phyloP scores from a whole-genome alignment of 1,140 invertebrate species.

The Diorhabda sublineata region DNA sequence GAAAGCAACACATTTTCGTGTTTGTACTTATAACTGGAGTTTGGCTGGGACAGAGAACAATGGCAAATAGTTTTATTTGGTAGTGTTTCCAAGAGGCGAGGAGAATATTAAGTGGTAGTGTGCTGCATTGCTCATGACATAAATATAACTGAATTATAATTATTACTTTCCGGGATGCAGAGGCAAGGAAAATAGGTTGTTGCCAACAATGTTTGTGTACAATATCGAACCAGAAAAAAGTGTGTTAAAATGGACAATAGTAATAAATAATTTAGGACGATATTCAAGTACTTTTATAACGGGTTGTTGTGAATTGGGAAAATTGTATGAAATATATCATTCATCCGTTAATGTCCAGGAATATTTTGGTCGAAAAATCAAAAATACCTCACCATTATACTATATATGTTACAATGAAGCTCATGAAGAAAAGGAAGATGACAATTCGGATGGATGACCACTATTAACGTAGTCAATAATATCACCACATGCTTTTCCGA shows the following conservation, averaged over 20 bases:
- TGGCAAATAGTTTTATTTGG: constrained; percentile 17
- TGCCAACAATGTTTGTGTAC: constrained; percentile 14
- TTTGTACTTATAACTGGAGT: not conserved
- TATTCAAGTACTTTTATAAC: too few relatives aligned
- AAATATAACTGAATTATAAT: constrained; percentile 21
- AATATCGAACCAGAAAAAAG: constrained; percentile 9
- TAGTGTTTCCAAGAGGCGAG: constrained; percentile 8
- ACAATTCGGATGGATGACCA: too few relatives aligned
- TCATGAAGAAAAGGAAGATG: too few relatives aligned
- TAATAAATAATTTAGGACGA: too few relatives aligned
- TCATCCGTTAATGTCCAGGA: too few relatives aligned
- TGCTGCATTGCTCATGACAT: constrained; percentile 18
- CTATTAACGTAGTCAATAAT: too few relatives aligned
- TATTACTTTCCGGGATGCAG: constrained; percentile 17
- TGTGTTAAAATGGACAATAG: not conserved
- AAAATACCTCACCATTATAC: too few relatives aligned
- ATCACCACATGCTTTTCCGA: too few relatives aligned
- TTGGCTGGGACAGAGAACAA: not conserved
- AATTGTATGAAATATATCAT: too few relatives aligned
- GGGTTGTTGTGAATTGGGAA: too few relatives aligned
- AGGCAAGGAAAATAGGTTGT: constrained; percentile 11
- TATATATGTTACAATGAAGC: too few relatives aligned
- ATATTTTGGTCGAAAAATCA: too few relatives aligned
- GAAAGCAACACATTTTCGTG: constrained; percentile 14
- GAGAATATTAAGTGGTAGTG: constrained; percentile 16